Percentiles rank a stretch among this genome's conserved stretches.
Conservation (phyloP, 2,113 vertebrate genomes). For the Myodes glareolus region DNA sequence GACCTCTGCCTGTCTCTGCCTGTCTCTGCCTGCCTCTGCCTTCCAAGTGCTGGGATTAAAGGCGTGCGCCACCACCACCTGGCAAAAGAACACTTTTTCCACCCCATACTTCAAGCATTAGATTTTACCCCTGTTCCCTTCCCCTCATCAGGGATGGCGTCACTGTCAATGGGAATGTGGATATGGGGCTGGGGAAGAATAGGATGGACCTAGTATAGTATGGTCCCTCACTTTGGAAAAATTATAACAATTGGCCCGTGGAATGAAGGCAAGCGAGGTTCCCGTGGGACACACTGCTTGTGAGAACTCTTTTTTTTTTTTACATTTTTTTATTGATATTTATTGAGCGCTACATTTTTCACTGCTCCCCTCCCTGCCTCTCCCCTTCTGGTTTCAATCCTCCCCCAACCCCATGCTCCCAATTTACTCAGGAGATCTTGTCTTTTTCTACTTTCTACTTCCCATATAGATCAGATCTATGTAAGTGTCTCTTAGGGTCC, state of each 20-base stretch:
- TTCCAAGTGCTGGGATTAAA: neutral
- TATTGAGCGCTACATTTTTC: too few relatives aligned
- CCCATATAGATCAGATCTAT: too few relatives aligned
- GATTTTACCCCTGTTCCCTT: neutral
- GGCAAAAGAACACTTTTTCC: neutral
- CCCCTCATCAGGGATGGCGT: neutral
- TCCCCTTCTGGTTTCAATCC: too few relatives aligned
- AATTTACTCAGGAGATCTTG: too few relatives aligned
- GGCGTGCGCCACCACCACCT: neutral
- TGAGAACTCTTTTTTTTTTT: neutral
- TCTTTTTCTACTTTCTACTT: too few relatives aligned
- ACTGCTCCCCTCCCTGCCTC: too few relatives aligned
- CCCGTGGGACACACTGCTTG: neutral
- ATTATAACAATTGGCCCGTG: rapidly evolving
- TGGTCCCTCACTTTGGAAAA: neutral
- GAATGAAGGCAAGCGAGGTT: neutral
- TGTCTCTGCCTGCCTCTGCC: neutral
- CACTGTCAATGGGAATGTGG: neutral
- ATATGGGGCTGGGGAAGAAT: too few relatives aligned
- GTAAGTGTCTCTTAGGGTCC: too few relatives aligned
- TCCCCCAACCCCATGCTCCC: too few relatives aligned
- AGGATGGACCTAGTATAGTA: neutral
- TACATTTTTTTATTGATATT: too few relatives aligned
- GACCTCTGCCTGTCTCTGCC: too few relatives aligned
- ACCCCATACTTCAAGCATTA: neutral